Base-by-base conservation (phyloP, 2,797 vertebrate species). In the Sus cebifrons region DNA sequence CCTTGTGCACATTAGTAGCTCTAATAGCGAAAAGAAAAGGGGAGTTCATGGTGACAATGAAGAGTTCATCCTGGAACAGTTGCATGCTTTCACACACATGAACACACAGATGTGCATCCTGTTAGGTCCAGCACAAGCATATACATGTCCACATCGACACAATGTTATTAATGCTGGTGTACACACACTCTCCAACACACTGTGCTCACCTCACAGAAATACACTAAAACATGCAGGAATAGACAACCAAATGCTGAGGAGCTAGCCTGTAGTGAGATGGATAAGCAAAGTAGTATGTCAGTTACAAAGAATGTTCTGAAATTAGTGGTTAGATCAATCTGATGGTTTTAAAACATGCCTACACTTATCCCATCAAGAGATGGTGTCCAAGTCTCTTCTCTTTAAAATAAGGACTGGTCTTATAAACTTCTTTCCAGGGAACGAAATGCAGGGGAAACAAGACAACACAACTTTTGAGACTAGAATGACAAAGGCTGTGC, bases 391-490 rank as follows among this genome's bases (percentile, higher is more conserved):
- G 60, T 89, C 14, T 54, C 18, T 58, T 78, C 21, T 20, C 29
- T 77, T 62, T 89, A n/a, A 81, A 94, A 94, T 74, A 44, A 12
- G 13, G 11, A 6, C 8, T 65, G 21, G 25, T 0, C 14, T 71
- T 92, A 56, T 10, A 73, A 78, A 65, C 6, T 25, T 96, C 15
- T 52, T 44, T 86, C 54, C 49, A 40, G 67, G 67, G 15, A 91
- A 23, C 29, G 73, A 94, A 84, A 32, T 58, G 29, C 15, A 60
- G 27, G 23, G 18, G 3, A 78, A 91, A 56, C 56, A 23, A 56
- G 17, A 40, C 11, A 29, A 10, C 3, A 2, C 60, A 21, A 54
- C 15, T 85, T 92, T 18, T 14, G 23, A 52, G 27, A 68, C 20
- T n/a, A 14, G 23, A 15, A 75, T 44, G 67, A 8, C 25, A 87